A percentile compares a stretch with the other conserved stretches of the same genome.
Conservation (phyloP, 1,140 invertebrate genomes). For the Oryctes rhinoceros region DNA sequence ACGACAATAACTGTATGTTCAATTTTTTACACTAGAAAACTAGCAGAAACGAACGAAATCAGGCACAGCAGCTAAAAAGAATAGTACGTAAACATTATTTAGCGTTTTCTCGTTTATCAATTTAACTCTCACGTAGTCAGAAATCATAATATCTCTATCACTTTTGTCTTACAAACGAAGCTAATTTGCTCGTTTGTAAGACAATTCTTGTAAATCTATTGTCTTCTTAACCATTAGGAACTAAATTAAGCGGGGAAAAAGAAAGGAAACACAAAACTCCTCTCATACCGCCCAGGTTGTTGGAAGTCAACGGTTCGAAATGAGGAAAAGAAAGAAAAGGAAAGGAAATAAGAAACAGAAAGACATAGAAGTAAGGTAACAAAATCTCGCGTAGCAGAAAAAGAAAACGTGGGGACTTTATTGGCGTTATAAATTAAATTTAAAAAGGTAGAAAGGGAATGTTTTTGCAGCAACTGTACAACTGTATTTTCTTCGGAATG, state of each 20-base stretch:
- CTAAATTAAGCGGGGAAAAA: conserved; percentile 15
- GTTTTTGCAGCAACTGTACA: conserved; percentile 29
- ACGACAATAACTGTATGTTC: too few relatives aligned
- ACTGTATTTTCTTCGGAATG: conserved; percentile 25
- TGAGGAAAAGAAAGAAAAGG: background rate
- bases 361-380: background rate
- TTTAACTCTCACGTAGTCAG: background rate
- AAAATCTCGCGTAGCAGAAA: conserved; percentile 28
- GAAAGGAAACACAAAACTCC: background rate
- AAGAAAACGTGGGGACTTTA: conserved; percentile 25
- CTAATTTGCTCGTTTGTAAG: conserved; percentile 13
- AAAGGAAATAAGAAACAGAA: background rate
- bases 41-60: too few relatives aligned
- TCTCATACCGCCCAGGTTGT: background rate
- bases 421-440: conserved; percentile 34
- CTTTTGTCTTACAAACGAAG: background rate
- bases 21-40: too few relatives aligned
- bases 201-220: conserved; percentile 27
- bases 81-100: too few relatives aligned
- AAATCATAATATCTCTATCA: background rate
- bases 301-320: conserved; percentile 6
- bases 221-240: conserved; percentile 18
- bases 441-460: conserved; percentile 31
- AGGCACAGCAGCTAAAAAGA: too few relatives aligned
- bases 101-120: too few relatives aligned